These are phyloP conservation scores for Calypte anna DNA, from an alignment of 2,113 vertebrate species.

Conservation along the genomic window DNA sequence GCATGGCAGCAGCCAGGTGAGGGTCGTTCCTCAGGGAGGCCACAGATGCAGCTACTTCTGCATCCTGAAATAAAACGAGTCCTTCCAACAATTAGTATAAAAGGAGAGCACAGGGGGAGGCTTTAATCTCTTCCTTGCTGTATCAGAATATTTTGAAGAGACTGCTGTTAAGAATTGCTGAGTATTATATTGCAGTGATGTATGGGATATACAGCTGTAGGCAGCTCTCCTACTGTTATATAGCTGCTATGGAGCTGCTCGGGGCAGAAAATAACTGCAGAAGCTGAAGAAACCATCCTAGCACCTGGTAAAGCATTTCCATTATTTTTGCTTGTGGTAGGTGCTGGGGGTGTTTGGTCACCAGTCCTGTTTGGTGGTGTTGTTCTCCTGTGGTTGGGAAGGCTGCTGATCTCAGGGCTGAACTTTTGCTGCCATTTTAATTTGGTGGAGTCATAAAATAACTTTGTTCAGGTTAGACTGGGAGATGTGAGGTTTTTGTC, in stretches of 20 bases:
- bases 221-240: background rate
- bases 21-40: background rate
- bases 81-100: background rate
- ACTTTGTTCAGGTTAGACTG: background rate
- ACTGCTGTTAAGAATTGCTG: background rate
- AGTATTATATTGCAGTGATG: background rate
- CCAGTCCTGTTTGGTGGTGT: background rate
- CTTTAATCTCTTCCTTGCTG: background rate
- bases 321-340: background rate
- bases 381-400: background rate
- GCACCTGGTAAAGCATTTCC: background rate
- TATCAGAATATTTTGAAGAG: background rate
- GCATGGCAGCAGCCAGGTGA: background rate
- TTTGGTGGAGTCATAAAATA: background rate
- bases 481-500: background rate
- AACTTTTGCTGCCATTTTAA: background rate
- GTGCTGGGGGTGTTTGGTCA: background rate
- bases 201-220: background rate
- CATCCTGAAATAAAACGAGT: background rate
- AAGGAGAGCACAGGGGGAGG: background rate
- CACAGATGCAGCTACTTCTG: background rate
- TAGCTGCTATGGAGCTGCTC: background rate
- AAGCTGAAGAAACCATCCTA: background rate
- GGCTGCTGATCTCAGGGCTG: background rate
- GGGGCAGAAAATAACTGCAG: background rate